phyloP scores from a whole-genome alignment of 2,888 invertebrate genomes.

The Apocheima hispidaria region DNA sequence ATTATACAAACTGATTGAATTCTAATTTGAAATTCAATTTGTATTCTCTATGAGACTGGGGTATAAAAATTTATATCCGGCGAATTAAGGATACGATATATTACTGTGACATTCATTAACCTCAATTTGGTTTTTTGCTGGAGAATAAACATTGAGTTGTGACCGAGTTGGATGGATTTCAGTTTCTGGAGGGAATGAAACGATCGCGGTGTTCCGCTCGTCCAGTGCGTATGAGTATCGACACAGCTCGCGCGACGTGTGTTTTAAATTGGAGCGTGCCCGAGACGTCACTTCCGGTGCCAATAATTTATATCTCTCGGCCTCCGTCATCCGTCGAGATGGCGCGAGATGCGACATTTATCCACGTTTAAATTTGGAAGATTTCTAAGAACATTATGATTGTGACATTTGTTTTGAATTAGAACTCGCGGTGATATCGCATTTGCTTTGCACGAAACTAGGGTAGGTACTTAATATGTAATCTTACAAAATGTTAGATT shows the following conservation, averaged over 20 bases:
- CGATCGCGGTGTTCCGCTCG: conserved; percentile 18
- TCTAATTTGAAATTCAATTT: conserved; percentile 78
- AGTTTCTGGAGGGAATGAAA: conserved; percentile 17
- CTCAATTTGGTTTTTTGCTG: conserved; percentile 62
- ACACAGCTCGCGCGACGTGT: conserved; percentile 60
- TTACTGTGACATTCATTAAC: conserved; percentile 64
- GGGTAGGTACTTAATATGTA: neutral
- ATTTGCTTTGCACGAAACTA: conserved; percentile 16
- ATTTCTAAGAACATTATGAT: conserved; percentile 76
- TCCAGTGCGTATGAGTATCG: conserved; percentile 41
- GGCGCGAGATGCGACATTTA: conserved; percentile 79
- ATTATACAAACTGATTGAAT: conserved; percentile 73
- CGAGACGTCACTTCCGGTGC: conserved; percentile 84
- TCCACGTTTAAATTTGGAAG: conserved; percentile 78
- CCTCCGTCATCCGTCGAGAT: conserved; percentile 79
- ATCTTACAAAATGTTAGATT: conserved; percentile 2
- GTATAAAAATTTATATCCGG: conserved; percentile 74
- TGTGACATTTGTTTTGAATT: conserved; percentile 63
- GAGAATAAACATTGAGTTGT: conserved; percentile 26
- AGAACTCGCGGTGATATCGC: conserved; percentile 20
- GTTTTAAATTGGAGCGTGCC: conserved; percentile 81
- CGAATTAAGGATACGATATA: conserved; percentile 61
- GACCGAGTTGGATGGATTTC: conserved; percentile 22
- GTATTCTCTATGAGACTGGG: conserved; percentile 69
- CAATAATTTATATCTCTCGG: conserved; percentile 83